Base-by-base conservation (phyloP, 1,140 invertebrate species). In the Nasonia vitripennis region DNA sequence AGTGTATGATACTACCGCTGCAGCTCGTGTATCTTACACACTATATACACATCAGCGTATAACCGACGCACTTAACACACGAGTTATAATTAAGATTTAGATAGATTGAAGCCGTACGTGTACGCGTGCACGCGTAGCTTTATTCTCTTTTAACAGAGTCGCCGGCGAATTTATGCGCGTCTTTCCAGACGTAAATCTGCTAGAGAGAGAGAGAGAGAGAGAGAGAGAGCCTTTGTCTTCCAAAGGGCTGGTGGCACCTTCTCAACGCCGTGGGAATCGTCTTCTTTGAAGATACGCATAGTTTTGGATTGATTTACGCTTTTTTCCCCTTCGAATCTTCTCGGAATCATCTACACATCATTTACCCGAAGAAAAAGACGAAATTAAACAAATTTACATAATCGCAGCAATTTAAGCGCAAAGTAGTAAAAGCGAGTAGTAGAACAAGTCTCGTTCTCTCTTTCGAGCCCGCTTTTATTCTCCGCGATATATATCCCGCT, bases 81-180 rank as follows among this genome's bases (percentile, higher is more conserved):
- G 31, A 48, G 70, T 75, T 67, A 85, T 85, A 85, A 85, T 85
- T 85, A 81, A 85, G 84, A 85, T 81, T 81, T 67, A 80, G 78
- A 85, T 85, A 74, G 75, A 80, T 81, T 23, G 45, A 79, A 84
- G 37, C 75, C 45, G 62, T 70, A 51, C 31, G 31, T 31, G n/a
- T 55, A 10, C 12, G 51, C 5, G 51, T 55, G 17, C 51, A 37
- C 17, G 27, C 37, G 83, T n/a, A 17, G 41, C 23, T 83, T 23
- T 74, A 48, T 82, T 70, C 62, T 75, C 51, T n/a, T 77, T 67
- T 48, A 20, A 20, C n/a, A 14, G 23, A 62, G 31, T 78, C 55
- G 34, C 71, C 37, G 20, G 17, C 27, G 27, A 27, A 27, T 27
- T 27, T 27, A 27, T 27, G 27, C 27, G 27, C 27, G 0, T 27